These are phyloP conservation scores for Syndactyla subalaris DNA, from an alignment of 2,797 vertebrate genomes.

Conservation along the genomic window DNA sequence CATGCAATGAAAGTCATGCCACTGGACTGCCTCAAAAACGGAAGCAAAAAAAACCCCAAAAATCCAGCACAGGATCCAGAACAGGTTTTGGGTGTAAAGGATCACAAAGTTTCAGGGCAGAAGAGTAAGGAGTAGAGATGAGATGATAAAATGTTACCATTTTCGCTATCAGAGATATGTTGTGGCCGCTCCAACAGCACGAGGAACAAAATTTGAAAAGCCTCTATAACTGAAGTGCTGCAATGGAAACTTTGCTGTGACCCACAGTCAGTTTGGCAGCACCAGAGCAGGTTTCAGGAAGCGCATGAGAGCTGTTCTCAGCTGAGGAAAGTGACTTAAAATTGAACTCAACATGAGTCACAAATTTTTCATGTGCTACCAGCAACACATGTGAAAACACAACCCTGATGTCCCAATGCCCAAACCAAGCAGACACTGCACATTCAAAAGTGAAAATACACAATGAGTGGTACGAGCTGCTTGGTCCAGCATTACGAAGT, in stretches of 20 bases:
- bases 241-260: background rate
- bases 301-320: rapidly evolving
- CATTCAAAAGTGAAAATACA: background rate
- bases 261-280: background rate
- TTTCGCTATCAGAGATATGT: background rate
- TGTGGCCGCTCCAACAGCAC: background rate
- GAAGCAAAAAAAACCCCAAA: background rate
- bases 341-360: background rate
- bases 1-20: background rate
- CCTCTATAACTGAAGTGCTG: background rate
- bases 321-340: background rate
- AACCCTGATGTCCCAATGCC: background rate
- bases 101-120: background rate
- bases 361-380: background rate
- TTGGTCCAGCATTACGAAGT: background rate
- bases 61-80: background rate
- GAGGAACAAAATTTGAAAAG: background rate
- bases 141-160: background rate
- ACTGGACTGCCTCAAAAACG: background rate
- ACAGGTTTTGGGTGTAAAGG: background rate
- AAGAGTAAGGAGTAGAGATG: background rate
- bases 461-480: rapidly evolving
- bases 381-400: background rate
- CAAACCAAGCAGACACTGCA: background rate
- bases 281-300: background rate